phyloP scores from a whole-genome alignment of 2,888 invertebrate genomes.

The Alentia gelatinosa region DNA sequence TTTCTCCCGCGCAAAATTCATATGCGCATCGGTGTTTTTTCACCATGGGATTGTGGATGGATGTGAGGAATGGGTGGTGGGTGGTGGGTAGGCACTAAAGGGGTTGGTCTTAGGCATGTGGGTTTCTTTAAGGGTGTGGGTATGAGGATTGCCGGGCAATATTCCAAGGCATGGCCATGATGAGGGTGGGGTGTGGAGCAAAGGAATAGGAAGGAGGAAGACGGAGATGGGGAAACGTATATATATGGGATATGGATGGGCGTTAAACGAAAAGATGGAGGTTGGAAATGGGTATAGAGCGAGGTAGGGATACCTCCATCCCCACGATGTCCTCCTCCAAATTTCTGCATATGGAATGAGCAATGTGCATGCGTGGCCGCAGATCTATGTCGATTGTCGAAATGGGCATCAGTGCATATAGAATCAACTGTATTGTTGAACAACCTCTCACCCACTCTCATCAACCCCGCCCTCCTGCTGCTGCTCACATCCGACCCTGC shows the following conservation, averaged over 20 bases:
- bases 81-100: not conserved
- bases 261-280: not conserved
- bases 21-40: conserved; percentile 21
- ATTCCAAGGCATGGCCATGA: not conserved
- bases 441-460: not conserved
- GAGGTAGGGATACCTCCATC: not conserved
- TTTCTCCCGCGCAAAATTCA: conserved; percentile 41
- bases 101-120: no score
- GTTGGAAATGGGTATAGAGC: not conserved
- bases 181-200: not conserved
- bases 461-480: no score
- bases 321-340: not conserved
- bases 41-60: not conserved
- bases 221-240: not conserved
- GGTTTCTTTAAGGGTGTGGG: no score
- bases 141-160: conserved; percentile 2
- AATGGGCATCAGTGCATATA: conserved; percentile 49
- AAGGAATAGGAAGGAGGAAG: not conserved
- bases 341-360: conserved; percentile 49
- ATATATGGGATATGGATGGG: not conserved
- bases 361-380: not conserved
- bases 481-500: no score
- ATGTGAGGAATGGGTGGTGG: no score
- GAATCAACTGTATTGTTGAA: conserved; percentile 37
- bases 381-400: conserved; percentile 34